phyloP scores from a whole-genome alignment of 2,113 vertebrate genomes.

The Passer domesticus region DNA sequence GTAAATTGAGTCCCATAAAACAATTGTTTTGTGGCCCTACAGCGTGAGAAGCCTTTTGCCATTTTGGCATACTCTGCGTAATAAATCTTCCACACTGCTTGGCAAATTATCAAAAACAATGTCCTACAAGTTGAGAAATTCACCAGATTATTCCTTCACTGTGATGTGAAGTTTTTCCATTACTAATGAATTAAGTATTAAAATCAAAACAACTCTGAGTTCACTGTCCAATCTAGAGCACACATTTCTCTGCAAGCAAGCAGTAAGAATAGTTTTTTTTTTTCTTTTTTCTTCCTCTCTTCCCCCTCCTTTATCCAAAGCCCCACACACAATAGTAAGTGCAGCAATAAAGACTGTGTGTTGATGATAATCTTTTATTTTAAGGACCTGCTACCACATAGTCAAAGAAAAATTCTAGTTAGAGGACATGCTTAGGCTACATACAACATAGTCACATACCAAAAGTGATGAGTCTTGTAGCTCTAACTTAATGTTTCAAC shows the following conservation, averaged over 20 bases:
- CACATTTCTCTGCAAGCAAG: not conserved
- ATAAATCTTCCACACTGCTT: slow-evolving; percentile 21
- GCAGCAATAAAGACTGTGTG: not conserved
- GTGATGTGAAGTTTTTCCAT: slow-evolving; percentile 61
- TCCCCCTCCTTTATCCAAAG: not conserved
- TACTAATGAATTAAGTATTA: slow-evolving; percentile 67
- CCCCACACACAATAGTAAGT: not conserved
- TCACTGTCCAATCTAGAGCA: not conserved
- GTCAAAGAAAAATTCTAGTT: not conserved
- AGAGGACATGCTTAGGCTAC: not conserved
- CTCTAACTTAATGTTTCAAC: not conserved
- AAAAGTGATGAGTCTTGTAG: not conserved
- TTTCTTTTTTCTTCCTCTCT: not conserved
- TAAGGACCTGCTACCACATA: not conserved
- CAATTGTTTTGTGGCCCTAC: not conserved
- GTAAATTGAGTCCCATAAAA: not conserved
- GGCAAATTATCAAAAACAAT: slow-evolving; percentile 56
- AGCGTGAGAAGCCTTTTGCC: not conserved
- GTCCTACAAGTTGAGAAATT: slow-evolving; percentile 54
- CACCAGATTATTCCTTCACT: slow-evolving; percentile 51
- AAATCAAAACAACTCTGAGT: slow-evolving; percentile 52
- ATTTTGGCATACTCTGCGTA: not conserved
- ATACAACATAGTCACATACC: not conserved
- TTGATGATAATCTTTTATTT: not conserved
- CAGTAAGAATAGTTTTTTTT: not conserved